Conservation (phyloP, 2,797 vertebrate genomes). For the Platyrinchus mystaceus region DNA sequence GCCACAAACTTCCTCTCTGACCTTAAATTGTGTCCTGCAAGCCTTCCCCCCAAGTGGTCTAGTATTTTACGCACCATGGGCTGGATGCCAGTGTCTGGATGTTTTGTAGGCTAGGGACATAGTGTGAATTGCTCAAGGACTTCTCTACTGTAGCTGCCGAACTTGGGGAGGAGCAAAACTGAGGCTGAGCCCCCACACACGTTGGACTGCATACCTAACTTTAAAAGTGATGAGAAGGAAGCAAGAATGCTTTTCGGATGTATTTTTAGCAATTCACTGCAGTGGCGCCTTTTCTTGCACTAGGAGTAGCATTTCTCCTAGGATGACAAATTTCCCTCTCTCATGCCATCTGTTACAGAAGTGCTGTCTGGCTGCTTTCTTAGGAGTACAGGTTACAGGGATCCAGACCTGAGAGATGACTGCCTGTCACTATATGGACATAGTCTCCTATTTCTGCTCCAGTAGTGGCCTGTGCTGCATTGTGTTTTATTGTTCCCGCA, state of each 20-base stretch:
- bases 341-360: background rate
- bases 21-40: background rate
- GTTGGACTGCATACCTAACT: background rate
- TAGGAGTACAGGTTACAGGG: background rate
- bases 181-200: background rate
- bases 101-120: background rate
- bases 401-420: background rate
- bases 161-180: background rate
- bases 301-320: background rate
- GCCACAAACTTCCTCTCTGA: background rate
- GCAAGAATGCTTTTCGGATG: background rate
- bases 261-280: background rate
- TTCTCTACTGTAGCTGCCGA: background rate
- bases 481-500: background rate
- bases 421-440: fast-evolving
- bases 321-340: background rate
- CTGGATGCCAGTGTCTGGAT: background rate
- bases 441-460: background rate
- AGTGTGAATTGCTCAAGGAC: background rate
- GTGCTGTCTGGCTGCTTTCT: background rate
- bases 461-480: background rate
- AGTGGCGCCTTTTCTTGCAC: background rate
- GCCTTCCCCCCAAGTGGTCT: background rate
- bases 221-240: background rate
- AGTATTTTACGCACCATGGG: fast-evolving